Base-by-base conservation (phyloP, 2,113 vertebrate species). In the Bos javanicus region DNA sequence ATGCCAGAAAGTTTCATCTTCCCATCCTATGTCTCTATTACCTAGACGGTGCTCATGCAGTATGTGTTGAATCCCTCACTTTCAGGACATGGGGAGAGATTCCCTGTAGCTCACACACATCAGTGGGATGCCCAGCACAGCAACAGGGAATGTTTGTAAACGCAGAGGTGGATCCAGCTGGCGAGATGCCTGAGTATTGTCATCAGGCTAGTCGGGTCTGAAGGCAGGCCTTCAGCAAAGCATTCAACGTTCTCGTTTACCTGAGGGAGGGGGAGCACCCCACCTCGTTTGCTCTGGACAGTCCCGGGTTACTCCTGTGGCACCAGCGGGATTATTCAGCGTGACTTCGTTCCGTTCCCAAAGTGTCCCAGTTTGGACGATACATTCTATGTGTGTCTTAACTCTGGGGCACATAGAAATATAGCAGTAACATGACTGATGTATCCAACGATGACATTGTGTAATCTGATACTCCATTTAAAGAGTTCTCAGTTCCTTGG, bases 211-310 rank as follows among this genome's bases (percentile, higher is more conserved):
- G 30, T 15, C 0, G 0, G 50, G 56, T 11, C 60, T 76, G 62
- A 43, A 59, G 81, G 43, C 39, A 2, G 0, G 33, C 28, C 14
- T 26, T 21, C 3, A 2, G 52, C 78, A 33, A 28, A 59, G 87
- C 3, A 5, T 13, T 25, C 11, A 2, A 4, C 0, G 0, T 13
- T 26, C 23, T 80, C 15, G 0, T 11, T 26, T 17, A 30, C 26
- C 57, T 15, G 23, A 33, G 62, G 4, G 0, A 7, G 19, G 60
- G 39, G 48, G 30, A 56, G 30, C 59, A 19, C 0, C 16, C 5
- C 3, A 2, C 57, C 36, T 6, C 4, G 5, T 82, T 67, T 82
- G 57, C 21, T 33, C 30, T 0, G 0, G 33, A 82, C 30, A 43
- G 46, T 54, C 62, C 23, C n/a, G 5, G 48, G 52, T 89, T 54